phyloP scores from a whole-genome alignment of 1,140 invertebrate species.

The Drosophila lini region DNA sequence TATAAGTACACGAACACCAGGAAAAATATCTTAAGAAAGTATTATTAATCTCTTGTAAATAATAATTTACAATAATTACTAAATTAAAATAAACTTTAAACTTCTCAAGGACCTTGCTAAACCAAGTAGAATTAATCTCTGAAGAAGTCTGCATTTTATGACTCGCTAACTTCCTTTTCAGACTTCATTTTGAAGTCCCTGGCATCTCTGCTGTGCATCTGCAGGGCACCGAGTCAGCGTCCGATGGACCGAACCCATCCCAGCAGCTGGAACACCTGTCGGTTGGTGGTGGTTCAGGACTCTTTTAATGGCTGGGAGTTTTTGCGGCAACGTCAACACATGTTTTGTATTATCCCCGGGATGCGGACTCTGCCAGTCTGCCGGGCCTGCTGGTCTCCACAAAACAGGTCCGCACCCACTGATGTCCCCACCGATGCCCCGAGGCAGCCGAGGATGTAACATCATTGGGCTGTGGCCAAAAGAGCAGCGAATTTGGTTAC shows the following conservation, averaged over 20 bases:
- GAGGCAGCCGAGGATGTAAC: slow-evolving; percentile 26
- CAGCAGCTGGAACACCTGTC: slow-evolving; percentile 42
- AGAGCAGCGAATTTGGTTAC: slow-evolving; percentile 42
- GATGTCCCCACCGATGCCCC: slow-evolving; percentile 22
- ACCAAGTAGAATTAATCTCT: background rate
- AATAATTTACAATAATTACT: too few species aligned
- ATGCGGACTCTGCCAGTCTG: slow-evolving; percentile 26
- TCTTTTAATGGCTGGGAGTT: slow-evolving; percentile 36
- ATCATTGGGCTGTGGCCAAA: slow-evolving; percentile 35
- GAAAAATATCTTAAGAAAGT: too few species aligned
- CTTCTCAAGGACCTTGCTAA: too few species aligned
- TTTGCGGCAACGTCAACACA: slow-evolving; percentile 73
- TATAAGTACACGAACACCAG: too few species aligned
- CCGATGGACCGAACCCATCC: slow-evolving; percentile 10
- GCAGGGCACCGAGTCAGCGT: slow-evolving; percentile 2
- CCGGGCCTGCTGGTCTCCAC: background rate
- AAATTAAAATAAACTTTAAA: background rate
- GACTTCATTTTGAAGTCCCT: background rate
- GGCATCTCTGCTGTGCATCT: slow-evolving; percentile 32
- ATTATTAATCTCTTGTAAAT: too few species aligned
- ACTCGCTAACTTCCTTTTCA: background rate
- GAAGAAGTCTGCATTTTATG: background rate
- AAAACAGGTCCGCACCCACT: slow-evolving; percentile 22
- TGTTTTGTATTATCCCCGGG: slow-evolving; percentile 61
- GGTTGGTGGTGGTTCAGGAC: slow-evolving; percentile 14